Evolutionary conservation across 2,797 vertebrate species (phyloP).

Genomic region (Sus cebifrons): DNA sequence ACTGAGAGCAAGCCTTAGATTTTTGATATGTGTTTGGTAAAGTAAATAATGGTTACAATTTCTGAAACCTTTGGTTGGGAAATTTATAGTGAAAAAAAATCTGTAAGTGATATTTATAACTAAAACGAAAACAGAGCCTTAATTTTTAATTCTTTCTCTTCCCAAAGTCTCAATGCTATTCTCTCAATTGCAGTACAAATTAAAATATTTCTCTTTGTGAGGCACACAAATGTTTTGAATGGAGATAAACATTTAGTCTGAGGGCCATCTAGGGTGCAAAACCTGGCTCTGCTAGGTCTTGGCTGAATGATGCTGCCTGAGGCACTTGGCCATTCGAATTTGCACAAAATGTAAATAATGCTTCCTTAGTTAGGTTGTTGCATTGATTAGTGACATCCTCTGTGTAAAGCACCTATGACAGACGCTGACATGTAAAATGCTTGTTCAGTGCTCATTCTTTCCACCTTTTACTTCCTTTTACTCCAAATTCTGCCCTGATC

Average conservation of each 20-base stretch:
- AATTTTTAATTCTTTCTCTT: slow-evolving; percentile 63
- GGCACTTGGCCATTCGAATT: background rate
- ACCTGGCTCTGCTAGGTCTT: background rate
- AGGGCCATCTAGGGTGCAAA: background rate
- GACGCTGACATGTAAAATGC: background rate
- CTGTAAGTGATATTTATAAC: slow-evolving; percentile 24
- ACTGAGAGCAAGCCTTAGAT: background rate
- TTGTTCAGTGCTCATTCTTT: background rate
- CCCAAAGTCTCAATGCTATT: background rate
- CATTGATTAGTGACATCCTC: background rate
- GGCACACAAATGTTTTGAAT: background rate
- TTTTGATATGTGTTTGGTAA: background rate
- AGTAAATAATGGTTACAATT: slow-evolving; percentile 23
- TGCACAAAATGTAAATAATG: background rate
- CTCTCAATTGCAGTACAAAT: background rate
- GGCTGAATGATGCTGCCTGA: background rate
- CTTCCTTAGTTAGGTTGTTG: background rate
- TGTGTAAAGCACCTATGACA: background rate
- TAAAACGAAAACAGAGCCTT: slow-evolving; percentile 50
- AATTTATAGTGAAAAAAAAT: slow-evolving; percentile 1
- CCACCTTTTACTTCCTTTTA: background rate
- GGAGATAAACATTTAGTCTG: background rate
- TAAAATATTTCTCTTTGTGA: slow-evolving; percentile 30
- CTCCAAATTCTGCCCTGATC: background rate
- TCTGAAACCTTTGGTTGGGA: slow-evolving; percentile 40